Evolutionary conservation across 2,113 vertebrate genomes (phyloP), one percentile per base, ranked within the genome.

Genomic region (Osmerus eperlanus): DNA sequence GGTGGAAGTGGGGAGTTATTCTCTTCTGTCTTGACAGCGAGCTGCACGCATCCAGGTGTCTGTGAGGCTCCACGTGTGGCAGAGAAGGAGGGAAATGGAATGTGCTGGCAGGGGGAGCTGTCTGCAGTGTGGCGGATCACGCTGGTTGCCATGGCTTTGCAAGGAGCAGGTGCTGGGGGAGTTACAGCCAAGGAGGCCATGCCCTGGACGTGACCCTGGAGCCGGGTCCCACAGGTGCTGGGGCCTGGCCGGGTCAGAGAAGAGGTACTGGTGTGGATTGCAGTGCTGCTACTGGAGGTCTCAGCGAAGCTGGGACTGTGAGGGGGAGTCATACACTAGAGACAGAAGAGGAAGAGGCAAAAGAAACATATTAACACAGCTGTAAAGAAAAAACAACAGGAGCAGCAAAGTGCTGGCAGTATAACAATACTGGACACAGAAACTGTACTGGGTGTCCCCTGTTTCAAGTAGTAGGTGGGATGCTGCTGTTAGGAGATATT

Each of bases 311-410:
- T 97, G 63, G 97, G 97, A 84, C 97, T 99, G 86, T 98, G 97
- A 2, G 97, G 97, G 28, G 97, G 97, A 19, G 97, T 99, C 93
- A 99, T 99, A 63, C 96, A 99, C 97, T 99, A 86, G 9, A 84
- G 81, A 60, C 74, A 68, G 41, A 78, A 23, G 28, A 62, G 2
- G 59, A 28, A 21, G 9, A 1, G 32, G 6, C 23, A 3, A 62
- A 5, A 65, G 23, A 55, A 70, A 1, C n/a, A 68, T 6, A 12
- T n/a, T 4, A n/a, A 18, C 36, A n/a, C n/a, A 15, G 21, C 16
- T 64, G 15, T 54, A 2, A 16, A n/a, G 28, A 29, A 12, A 13
- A 4, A 7, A 11, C 21, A 56, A 16, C 55, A 14, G n/a, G 55
- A 56, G 2, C 11, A 47, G 9, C 41, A 12, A 2, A 12, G 9